Evolutionary conservation across 2,888 invertebrate species (phyloP), one percentile per base, ranked within the genome.

Genomic region (Scrobipalpa costella): DNA sequence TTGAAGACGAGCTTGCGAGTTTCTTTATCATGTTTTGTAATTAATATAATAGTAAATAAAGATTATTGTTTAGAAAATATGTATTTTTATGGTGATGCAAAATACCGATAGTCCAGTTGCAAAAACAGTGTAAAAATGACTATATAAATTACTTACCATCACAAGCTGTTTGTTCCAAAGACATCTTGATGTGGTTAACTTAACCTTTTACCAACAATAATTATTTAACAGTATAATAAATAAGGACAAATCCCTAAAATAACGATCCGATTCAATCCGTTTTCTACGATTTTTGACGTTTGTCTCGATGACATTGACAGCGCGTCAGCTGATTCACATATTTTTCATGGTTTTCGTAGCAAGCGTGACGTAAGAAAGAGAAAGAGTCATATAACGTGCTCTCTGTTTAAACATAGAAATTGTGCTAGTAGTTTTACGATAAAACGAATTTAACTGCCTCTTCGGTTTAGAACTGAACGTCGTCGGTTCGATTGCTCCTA

Each of bases 101-200:
- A 49, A 19, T 17, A 50, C 9, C 19, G 0, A 50, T 7, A 19
- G 19, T 21, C 0, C 17, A 1, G 17, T 9, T 2, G 21, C 2
- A 3, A 50, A 50, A 50, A 11, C 2, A n/a, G 7, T 3, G 19
- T 1, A 50, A 49, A 17, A 17, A 17, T 2, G 8, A 47, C 8
- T 17, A 19, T 17, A 49, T 49, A 49, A 17, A n/a, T n/a, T n/a
- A 71, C 78, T 91, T 93, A 96, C 97, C 97, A 94, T 97, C 97
- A 87, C 97, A 97, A 71, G 97, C 97, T 52, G 97, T 97, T 90
- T 97, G 97, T 92, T 97, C 97, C 77, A 97, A 84, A 70, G 96
- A 95, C 95, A 96, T 96, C 27, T 55, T 33, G 7, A n/a, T n/a
- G 13, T 40, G n/a, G 2, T 40, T 40, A 40, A 7, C 13, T 40